Percentiles rank a stretch among this genome's conserved stretches.
Conservation (phyloP, 2,888 invertebrate species). For the Cryptocheilus praepositus region DNA sequence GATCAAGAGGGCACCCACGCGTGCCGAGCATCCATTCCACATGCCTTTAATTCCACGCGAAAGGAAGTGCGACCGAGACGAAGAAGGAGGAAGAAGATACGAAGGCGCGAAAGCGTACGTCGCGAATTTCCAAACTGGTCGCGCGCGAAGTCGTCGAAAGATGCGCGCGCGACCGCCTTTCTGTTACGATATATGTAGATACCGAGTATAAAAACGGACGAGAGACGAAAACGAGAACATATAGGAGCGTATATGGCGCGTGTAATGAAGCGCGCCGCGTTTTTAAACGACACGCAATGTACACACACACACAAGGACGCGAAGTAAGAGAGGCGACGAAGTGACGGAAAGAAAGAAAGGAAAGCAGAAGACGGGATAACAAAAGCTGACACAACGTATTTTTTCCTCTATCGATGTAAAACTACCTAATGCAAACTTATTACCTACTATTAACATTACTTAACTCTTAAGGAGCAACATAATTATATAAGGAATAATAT, state of each 20-base stretch:
- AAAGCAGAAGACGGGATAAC: slow-evolving; percentile 36
- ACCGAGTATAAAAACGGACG: neutral
- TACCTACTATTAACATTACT: slow-evolving; percentile 74
- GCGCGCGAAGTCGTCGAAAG: too few species aligned
- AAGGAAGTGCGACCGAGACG: neutral
- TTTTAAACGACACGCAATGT: neutral
- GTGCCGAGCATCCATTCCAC: neutral
- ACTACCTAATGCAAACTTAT: slow-evolving; percentile 72
- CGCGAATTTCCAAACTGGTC: neutral
- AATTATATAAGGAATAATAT: slow-evolving; percentile 73
- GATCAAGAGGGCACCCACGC: slow-evolving; percentile 1
- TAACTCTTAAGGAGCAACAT: slow-evolving; percentile 73
- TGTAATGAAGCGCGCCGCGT: neutral
- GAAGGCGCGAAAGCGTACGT: neutral
- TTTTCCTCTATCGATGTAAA: slow-evolving; percentile 74
- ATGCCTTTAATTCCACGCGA: neutral
- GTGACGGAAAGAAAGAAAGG: slow-evolving; percentile 30
- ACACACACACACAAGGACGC: neutral
- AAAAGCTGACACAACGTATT: slow-evolving; percentile 65
- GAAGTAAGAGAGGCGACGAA: slow-evolving; percentile 10
- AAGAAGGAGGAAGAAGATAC: neutral
- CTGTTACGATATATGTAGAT: too few species aligned
- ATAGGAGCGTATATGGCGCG: neutral
- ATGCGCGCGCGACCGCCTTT: too few species aligned
- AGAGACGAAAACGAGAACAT: slow-evolving; percentile 1